These are phyloP conservation scores for Rhadinocentrus ornatus DNA, from an alignment of 2,797 vertebrate species.

Conservation along the genomic window DNA sequence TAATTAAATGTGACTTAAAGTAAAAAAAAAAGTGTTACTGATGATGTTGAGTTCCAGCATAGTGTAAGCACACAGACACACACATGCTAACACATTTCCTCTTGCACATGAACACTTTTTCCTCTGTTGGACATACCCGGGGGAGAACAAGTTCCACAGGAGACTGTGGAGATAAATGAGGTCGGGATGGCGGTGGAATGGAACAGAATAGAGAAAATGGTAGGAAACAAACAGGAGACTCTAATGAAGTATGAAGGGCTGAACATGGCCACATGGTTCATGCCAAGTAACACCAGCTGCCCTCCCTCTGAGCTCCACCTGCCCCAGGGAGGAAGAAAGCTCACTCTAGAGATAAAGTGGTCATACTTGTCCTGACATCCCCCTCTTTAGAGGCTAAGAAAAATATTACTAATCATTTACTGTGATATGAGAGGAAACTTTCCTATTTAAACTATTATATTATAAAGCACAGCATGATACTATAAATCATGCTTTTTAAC, in stretches of 20 bases:
- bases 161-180: slow-evolving; percentile 61
- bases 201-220: slow-evolving; percentile 24
- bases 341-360: slow-evolving; percentile 13
- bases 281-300: slow-evolving; percentile 59
- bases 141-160: slow-evolving; percentile 52
- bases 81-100: slow-evolving; percentile 2
- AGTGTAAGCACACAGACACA: slow-evolving; percentile 17
- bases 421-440: background rate
- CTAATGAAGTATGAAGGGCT: slow-evolving; percentile 80
- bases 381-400: background rate
- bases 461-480: background rate
- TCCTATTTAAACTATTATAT: background rate
- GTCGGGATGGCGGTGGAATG: slow-evolving; percentile 38
- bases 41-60: background rate
- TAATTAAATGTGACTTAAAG: background rate
- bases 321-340: slow-evolving; percentile 53
- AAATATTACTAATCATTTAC: background rate
- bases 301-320: slow-evolving; percentile 43
- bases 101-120: slow-evolving; percentile 36
- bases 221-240: slow-evolving; percentile 63
- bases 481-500: background rate
- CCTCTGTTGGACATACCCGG: slow-evolving; percentile 38
- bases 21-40: background rate
- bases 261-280: slow-evolving; percentile 68
- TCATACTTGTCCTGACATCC: background rate